Conservation (phyloP, 2,888 invertebrate genomes). For the Sturmia bella region DNA sequence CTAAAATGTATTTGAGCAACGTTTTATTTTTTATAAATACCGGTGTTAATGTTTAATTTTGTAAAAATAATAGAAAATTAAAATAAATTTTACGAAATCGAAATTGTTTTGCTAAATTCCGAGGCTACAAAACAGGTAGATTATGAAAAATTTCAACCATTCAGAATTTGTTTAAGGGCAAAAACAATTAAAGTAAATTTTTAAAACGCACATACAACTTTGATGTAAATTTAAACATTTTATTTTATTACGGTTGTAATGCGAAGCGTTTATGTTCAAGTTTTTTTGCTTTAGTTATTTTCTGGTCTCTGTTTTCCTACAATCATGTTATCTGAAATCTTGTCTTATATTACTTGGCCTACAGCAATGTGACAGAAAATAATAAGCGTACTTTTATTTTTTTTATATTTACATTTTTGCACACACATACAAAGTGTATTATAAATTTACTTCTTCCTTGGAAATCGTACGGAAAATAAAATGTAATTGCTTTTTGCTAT, state of each 20-base stretch:
- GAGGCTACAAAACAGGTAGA: too few relatives aligned
- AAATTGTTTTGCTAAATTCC: too few relatives aligned
- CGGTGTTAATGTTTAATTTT: too few relatives aligned
- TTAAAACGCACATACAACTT: constrained; percentile 11
- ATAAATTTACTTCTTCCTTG: constrained; percentile 1
- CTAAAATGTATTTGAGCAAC: too few relatives aligned
- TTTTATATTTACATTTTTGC: background rate
- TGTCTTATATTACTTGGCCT: constrained; percentile 34
- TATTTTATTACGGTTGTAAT: too few relatives aligned
- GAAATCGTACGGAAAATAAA: constrained; percentile 3
- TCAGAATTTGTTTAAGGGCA: too few relatives aligned
- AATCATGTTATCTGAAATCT: constrained; percentile 30
- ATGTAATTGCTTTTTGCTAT: constrained; percentile 25
- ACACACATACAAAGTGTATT: constrained; percentile 3
- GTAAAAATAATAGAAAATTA: too few relatives aligned
- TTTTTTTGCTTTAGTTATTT: background rate
- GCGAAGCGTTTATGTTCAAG: too few relatives aligned
- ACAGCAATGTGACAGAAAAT: constrained; percentile 41
- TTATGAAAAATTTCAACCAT: too few relatives aligned
- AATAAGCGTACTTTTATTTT: constrained; percentile 27
- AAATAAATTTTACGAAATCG: too few relatives aligned
- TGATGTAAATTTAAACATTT: constrained; percentile 39
- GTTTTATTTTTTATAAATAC: too few relatives aligned
- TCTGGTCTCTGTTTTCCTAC: constrained; percentile 12
- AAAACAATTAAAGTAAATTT: too few relatives aligned